Base-by-base conservation (phyloP, 1,140 invertebrate genomes). In the Streblospio benedicti region DNA sequence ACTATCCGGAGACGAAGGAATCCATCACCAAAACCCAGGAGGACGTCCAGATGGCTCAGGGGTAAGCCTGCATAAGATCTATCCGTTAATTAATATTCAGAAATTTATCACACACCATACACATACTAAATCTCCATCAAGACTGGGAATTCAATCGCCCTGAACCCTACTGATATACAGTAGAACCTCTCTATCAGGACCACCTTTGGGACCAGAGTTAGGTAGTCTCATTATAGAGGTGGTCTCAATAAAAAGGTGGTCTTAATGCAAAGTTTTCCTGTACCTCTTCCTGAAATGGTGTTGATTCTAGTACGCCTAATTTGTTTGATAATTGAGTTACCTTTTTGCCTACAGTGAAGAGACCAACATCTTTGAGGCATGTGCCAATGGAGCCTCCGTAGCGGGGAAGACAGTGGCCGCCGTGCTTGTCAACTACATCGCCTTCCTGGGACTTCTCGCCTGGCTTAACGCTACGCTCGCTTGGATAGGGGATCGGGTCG, bases 401-500 rank as follows among this genome's bases (percentile, higher is more conserved):
- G 57, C 57, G 4, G 45, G 33, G 1, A 50, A 4, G 27, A 43
- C 27, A 4, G 57, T 65, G 31, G 54, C 35, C 4, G 44, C 38
- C 31, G 55, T 66, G 0, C 28, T 64, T 20, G 49, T 54, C 14
- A 61, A 64, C 50, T 54, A 62, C 25, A 62, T 66, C 18, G 60
- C 62, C 6, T 62, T 65, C 44, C 55, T 64, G 20, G 23, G 53
- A 20, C 31, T 69, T 30, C 51, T 68, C 20, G 44, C 57, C 35
- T 68, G 68, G 55, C 20, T 69, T 14, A 62, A 69, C 35, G 28
- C 57, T 16, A 60, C 61, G 27, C 55, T 66, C 0, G 20, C 51
- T 6, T 69, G 67, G 67, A 55, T 69, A 28, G 65, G 64, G 20
- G 33, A 27, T 16, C 44, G 53, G 49, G 54, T 59, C 12, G 62